Evolutionary conservation across 2,113 vertebrate species (phyloP), one percentile per base, ranked within the genome.

Genomic region (Lepisosteus osseus): DNA sequence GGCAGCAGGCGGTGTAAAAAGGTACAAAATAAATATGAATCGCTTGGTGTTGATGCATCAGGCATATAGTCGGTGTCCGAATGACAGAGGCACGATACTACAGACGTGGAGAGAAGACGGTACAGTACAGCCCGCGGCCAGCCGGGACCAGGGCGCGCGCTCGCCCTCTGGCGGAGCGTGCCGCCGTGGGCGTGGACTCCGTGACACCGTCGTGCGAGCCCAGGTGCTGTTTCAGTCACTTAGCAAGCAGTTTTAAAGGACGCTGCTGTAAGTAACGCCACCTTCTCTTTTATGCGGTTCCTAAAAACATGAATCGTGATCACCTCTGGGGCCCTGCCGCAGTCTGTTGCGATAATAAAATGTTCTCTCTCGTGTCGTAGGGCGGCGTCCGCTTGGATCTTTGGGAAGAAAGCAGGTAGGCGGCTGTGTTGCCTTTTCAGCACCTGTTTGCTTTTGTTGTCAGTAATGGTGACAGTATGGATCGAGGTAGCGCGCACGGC

Each of bases 331-430:
- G 29, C 29, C 29, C 29, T 29, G 29, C 29, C 29, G 29, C 29
- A 29, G 29, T 29, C 29, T 29, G 29, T 29, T 2, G 29, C 29
- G 29, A 29, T 29, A 29, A 29, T 29, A 29, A 29, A 29, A 29
- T 29, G 29, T 29, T 29, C 29, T 29, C 2, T 29, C 29, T 29
- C 29, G 29, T 29, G 29, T 29, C 29, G 57, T 87, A 93, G 91
- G 91, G 91, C 91, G 91, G 91, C 90, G 91, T 93, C 89, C 73
- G 61, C 61, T 84, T 90, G 85, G 90, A 89, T 88, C 90, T 80
- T 65, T 54, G 9, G 41, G 15, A 65, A 82, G 75, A 74, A 67
- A 72, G 44, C 74, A 79, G 88, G 91, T 91, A 86, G 11, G 80
- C 29, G 29, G 29, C 69, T 78, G 71, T 59, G 42, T 15, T 76